Base-by-base conservation (phyloP, 2,888 invertebrate species). In the Drosophila paranaensis region DNA sequence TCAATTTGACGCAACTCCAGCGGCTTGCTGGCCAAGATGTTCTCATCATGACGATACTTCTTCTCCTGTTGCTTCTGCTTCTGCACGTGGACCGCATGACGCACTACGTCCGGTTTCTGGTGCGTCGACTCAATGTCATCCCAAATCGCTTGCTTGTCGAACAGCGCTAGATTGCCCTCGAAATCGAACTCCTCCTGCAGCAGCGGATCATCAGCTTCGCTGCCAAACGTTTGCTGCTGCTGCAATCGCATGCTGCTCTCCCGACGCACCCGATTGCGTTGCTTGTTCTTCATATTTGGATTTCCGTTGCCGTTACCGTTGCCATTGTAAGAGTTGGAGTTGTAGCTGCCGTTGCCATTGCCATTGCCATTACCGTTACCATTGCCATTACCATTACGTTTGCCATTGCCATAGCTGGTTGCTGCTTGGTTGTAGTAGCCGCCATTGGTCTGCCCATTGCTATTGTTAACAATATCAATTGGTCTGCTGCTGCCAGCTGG, bases 131-230 rank as follows among this genome's bases (percentile, higher is more conserved):
- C 95, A 54, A 96, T 95, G 92, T 96, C 95, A 87, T 96, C 95
- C 95, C 96, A 96, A 55, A 96, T 94, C 30, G 96, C 96, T 93
- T 95, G 93, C 93, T 98, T 98, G 93, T 98, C 96, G 93, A 98
- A 98, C 54, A 98, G 93, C 27, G 97, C 97, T 62, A 98, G 94
- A 93, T 98, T 98, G 77, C 97, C 97, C 91, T 98, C 98, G 94
- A 98, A 98, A 94, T 98, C 98, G 94, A 98, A 98, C 88, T 98
- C 98, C 91, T 96, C 91, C 53, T 91, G 89, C 63, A 92, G 79
- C 3, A 89, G 71, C 0, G 92, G 91, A 84, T 93, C 93, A 69
- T 93, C 93, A 3, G 92, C 87, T 2, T 93, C 92, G 20, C 91
- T 91, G 27, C 91, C 91, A 79, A 93, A 93, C 0, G 93, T 92